Conservation (phyloP, 2,113 vertebrate genomes). For the Ginglymostoma cirratum region DNA sequence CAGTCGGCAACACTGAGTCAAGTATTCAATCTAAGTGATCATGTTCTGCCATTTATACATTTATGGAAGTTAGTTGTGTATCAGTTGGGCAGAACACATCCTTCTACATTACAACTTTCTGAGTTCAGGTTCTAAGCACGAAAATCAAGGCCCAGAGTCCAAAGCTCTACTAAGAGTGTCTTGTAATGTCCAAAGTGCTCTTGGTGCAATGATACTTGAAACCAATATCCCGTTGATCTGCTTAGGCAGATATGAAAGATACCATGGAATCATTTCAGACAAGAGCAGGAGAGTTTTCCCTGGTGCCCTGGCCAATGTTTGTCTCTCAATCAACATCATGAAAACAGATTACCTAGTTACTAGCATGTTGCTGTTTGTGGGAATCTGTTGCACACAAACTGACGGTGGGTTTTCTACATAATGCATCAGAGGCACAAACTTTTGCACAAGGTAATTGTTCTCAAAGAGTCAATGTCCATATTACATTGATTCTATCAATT, state of each 20-base stretch:
- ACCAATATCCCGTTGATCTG: not conserved
- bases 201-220: not conserved
- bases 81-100: not conserved
- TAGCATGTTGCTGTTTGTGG: not conserved
- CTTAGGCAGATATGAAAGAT: no score
- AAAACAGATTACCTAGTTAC: not conserved
- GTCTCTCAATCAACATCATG: not conserved
- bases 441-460: no score
- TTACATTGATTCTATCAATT: no score
- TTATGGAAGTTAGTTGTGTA: not conserved
- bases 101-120: not conserved
- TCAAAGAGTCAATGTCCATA: no score
- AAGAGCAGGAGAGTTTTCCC: not conserved
- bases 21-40: not conserved
- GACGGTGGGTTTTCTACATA: not conserved
- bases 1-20: not conserved
- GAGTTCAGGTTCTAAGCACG: not conserved
- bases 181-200: not conserved
- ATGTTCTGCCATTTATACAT: not conserved
- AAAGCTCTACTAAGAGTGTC: not conserved
- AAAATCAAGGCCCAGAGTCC: not conserved
- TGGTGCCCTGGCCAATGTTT: not conserved
- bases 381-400: not conserved
- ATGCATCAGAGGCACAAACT: not conserved
- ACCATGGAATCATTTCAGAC: not conserved